Evolutionary conservation across 2,113 vertebrate genomes (phyloP), one percentile per base, ranked within the genome.

Genomic region (Tricholaema leucomelas): DNA sequence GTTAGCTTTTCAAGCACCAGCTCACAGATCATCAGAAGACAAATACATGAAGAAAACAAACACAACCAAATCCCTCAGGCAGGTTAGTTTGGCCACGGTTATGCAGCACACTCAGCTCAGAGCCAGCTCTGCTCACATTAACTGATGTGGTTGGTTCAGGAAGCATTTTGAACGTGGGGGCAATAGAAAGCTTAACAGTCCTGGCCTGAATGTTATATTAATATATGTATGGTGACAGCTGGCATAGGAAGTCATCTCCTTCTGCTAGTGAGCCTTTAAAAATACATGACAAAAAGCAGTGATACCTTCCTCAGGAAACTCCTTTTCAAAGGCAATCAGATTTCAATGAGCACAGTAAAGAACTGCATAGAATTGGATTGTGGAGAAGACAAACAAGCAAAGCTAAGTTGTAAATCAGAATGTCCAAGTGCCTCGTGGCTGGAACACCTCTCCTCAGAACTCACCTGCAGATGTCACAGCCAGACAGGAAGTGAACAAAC

Each of bases 121-220:
- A 46, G 58, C 35, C 56, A 81, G 64, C 38, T 30, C 44, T 27
- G 64, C 52, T 54, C 3, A 0, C 10, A 3, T 5, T 5, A 76
- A 50, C 64, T 38, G 71, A 30, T 31, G 8, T 23, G 10, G 27
- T 1, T 46, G 48, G 40, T 1, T 28, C 30, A 72, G 25, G 44
- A 2, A 48, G 27, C 27, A 9, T 36, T 78, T 42, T 48, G 27
- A 50, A 63, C 1, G 2, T 0, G 5, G 25, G n/a, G 30, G 0
- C 3, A 44, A 71, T 0, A 67, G 21, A 71, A 31, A 44, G 56
- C 72, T 17, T 28, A 72, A 2, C 28, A 75, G 31, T 6, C 13
- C 31, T 3, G 67, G 33, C 25, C 50, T 15, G 12, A 50, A 11
- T 61, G 6, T 44, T 69, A 6, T 18, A n/a, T 38, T 38, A 52